Conservation (phyloP, 1,140 invertebrate genomes). For the Drosophila setifemur region DNA sequence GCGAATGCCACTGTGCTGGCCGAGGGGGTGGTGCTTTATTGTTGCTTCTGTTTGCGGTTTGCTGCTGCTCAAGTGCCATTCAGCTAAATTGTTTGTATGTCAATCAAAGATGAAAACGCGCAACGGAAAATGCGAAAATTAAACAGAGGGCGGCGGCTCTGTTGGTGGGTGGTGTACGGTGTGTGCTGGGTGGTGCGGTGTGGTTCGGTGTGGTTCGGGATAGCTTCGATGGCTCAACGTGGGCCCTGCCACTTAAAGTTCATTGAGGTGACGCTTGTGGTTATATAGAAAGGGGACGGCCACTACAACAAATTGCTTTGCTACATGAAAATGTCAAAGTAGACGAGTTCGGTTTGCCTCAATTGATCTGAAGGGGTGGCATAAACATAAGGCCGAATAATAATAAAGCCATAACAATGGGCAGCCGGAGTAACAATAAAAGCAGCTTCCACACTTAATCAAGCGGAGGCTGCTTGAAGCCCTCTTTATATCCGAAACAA, state of each 20-base stretch:
- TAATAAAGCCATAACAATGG: constrained; percentile 55
- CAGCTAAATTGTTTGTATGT: constrained; percentile 81
- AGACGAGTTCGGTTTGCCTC: constrained; percentile 7
- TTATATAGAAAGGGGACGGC: constrained; percentile 36
- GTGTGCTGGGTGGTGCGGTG: neutral
- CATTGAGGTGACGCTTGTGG: constrained; percentile 68
- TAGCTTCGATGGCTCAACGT: constrained; percentile 16
- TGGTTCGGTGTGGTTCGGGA: neutral
- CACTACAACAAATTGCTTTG: constrained; percentile 75
- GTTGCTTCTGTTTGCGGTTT: constrained; percentile 63
- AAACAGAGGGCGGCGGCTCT: constrained; percentile 40
- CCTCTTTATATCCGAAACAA: constrained; percentile 36
- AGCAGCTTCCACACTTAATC: constrained; percentile 57
- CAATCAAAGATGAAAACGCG: constrained; percentile 80
- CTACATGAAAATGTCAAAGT: constrained; percentile 65
- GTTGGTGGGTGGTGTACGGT: neutral
- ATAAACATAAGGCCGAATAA: constrained; percentile 67
- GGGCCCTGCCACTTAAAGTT: constrained; percentile 60
- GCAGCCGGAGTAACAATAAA: constrained; percentile 39
- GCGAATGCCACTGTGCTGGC: constrained; percentile 16
- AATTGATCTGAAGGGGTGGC: constrained; percentile 42
- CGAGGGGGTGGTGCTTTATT: constrained; percentile 51
- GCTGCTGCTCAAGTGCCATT: constrained; percentile 73
- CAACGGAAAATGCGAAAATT: constrained; percentile 80
- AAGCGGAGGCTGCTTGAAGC: constrained; percentile 45